Base-by-base conservation (phyloP, 2,888 invertebrate species). In the Heliconius sara region DNA sequence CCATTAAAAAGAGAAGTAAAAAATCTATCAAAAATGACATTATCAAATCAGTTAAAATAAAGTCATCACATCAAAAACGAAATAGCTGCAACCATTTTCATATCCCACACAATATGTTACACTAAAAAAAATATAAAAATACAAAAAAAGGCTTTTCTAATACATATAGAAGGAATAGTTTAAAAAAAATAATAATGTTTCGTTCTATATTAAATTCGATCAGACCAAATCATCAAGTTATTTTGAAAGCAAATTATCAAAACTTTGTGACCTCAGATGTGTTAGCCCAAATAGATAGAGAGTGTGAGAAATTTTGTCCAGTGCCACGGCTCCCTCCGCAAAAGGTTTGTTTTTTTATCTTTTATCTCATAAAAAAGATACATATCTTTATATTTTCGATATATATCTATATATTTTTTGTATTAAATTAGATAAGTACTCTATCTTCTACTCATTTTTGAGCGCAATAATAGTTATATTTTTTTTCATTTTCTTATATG, bases 241-340 rank as follows among this genome's bases (percentile, higher is more conserved):
- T 84, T 5, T 84, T 83, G 0, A 84, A 78, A 25, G 88, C 87
- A 4, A 82, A 83, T 2, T 91, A 89, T 79, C 84, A 93, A 81
- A 91, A 93, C 82, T 90, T 85, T 77, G 94, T 93, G 27, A 90
- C 88, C 85, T 91, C 91, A 0, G 86, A 91, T 0, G 84, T 88
- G 0, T 79, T 95, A 72, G 88, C 87, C 1, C 87, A 89, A 75
- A 79, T 95, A 3, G 94, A 95, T 78, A 85, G 75, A 72, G 85
- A 91, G 0, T 95, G 94, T 79, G 90, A 94, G 71, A 87, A 81
- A 60, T 90, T 81, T 79, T 93, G 93, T 60, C 84, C 85, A 10
- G 87, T 88, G 5, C 94, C 94, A 0, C 86, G 91, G 66, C 84
- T 89, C 47, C 91, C 91, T 3, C 85, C 88, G 6, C 90, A 87